A percentile compares a stretch with the other conserved stretches of the same genome.
These are phyloP conservation scores for Tachyglossus aculeatus DNA, from an alignment of 2,797 vertebrate genomes.

Conservation along the genomic window DNA sequence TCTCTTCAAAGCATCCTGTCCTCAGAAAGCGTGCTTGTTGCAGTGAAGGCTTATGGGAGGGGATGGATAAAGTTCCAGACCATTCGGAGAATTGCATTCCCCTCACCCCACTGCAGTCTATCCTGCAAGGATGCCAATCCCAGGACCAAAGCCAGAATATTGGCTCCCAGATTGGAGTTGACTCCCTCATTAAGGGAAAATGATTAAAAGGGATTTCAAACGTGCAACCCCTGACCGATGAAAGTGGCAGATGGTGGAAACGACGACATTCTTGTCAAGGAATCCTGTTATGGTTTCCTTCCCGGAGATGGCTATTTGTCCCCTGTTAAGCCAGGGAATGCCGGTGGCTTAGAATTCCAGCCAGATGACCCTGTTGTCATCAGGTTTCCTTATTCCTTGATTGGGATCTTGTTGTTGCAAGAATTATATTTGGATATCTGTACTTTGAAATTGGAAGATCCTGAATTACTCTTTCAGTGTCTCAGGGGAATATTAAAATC, in stretches of 20 bases:
- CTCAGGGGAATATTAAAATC: too few species aligned
- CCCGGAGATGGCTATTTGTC: slow-evolving; percentile 42
- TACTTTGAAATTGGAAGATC: too few species aligned
- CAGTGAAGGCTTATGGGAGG: too few species aligned
- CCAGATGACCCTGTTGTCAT: slow-evolving; percentile 55
- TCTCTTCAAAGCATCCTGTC: too few species aligned
- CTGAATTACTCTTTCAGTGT: too few species aligned
- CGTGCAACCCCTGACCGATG: slow-evolving; percentile 19
- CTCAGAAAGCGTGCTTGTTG: too few species aligned
- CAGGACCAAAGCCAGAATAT: slow-evolving; percentile 38
- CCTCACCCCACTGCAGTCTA: too few species aligned
- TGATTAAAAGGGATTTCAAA: slow-evolving; percentile 47
- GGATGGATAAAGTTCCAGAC: too few species aligned
- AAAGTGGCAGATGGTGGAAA: slow-evolving; percentile 54
- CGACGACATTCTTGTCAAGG: slow-evolving; percentile 55
- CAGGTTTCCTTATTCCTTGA: too few species aligned
- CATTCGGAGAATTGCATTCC: neutral
- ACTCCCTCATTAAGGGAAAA: slow-evolving; percentile 38
- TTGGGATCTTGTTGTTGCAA: too few species aligned
- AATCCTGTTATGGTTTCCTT: slow-evolving; percentile 48
- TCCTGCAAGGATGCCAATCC: too few species aligned
- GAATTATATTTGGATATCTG: too few species aligned
- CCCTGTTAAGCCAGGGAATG: slow-evolving; percentile 35
- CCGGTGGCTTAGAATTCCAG: slow-evolving; percentile 37
- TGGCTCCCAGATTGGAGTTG: slow-evolving; percentile 12